Percentiles rank a stretch among this genome's conserved stretches.
phyloP scores from a whole-genome alignment of 1,140 invertebrate species.

The Ceratina calcarata region DNA sequence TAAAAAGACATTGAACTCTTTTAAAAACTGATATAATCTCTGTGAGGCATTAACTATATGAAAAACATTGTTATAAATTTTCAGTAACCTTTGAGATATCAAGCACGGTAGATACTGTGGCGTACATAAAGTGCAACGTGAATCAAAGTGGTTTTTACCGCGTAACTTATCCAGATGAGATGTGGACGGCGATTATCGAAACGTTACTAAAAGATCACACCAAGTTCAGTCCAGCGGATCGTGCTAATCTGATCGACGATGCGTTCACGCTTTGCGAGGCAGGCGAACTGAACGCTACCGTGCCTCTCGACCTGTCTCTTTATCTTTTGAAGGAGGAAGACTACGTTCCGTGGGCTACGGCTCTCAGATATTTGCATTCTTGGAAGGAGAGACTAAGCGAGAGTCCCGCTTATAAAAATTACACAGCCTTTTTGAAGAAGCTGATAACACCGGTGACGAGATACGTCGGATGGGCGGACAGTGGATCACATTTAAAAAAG shows the following conservation, averaged over 20 bases:
- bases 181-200: constrained; percentile 88
- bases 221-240: constrained; percentile 86
- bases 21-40: no score
- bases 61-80: neutral
- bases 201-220: constrained; percentile 86
- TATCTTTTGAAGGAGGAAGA: constrained; percentile 88
- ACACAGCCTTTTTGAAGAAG: constrained; percentile 83
- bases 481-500: constrained; percentile 85
- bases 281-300: constrained; percentile 85
- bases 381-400: constrained; percentile 86
- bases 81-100: constrained; percentile 85
- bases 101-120: constrained; percentile 82
- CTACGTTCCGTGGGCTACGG: constrained; percentile 88
- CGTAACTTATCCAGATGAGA: constrained; percentile 90
- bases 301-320: constrained; percentile 85
- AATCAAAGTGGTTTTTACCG: constrained; percentile 93
- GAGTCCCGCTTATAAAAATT: constrained; percentile 84
- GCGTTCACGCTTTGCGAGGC: constrained; percentile 89
- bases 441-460: constrained; percentile 83
- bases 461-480: constrained; percentile 85
- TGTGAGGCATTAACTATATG: no score
- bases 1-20: no score
- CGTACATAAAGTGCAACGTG: constrained; percentile 94
- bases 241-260: constrained; percentile 89
- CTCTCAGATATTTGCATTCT: constrained; percentile 85